phyloP scores from a whole-genome alignment of 2,888 invertebrate species.

The Chymomyza fuscimana region DNA sequence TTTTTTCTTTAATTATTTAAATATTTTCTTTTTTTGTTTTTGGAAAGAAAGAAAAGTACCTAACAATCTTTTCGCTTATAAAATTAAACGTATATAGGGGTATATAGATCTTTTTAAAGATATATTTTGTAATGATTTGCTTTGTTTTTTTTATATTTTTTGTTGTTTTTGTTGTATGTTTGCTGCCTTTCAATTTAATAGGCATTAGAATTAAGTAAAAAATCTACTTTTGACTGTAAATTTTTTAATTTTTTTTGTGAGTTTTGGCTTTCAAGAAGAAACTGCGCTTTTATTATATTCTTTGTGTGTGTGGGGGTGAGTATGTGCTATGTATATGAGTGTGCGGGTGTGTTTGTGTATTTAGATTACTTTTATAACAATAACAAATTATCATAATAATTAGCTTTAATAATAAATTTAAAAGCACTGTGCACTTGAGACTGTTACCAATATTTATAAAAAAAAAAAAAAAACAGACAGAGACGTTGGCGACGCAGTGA shows the following conservation, averaged over 20 bases:
- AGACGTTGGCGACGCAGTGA: background rate
- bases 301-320: background rate
- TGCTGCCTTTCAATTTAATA: background rate
- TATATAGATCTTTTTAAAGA: slow-evolving; percentile 1
- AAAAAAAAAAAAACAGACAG: slow-evolving; percentile 42
- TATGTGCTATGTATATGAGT: slow-evolving; percentile 1
- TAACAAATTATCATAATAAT: slow-evolving; percentile 72
- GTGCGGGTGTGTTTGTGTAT: slow-evolving; percentile 33
- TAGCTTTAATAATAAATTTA: slow-evolving; percentile 57
- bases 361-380: slow-evolving; percentile 59
- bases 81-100: background rate
- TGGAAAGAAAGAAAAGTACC: slow-evolving; percentile 66
- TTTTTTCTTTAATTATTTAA: slow-evolving; percentile 46
- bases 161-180: background rate
- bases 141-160: background rate
- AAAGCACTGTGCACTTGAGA: slow-evolving; percentile 39
- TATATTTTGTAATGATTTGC: background rate
- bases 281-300: background rate
- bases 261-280: background rate
- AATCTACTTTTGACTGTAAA: background rate
- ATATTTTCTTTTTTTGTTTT: slow-evolving; percentile 32
- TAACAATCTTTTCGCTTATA: slow-evolving; percentile 52
- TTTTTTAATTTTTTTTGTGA: slow-evolving; percentile 13
- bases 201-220: background rate
- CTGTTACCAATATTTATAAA: slow-evolving; percentile 33